A percentile compares a stretch with the other conserved stretches of the same genome.
These are phyloP conservation scores for Protodeltote pygarga DNA, from an alignment of 2,888 invertebrate species.

Conservation along the genomic window DNA sequence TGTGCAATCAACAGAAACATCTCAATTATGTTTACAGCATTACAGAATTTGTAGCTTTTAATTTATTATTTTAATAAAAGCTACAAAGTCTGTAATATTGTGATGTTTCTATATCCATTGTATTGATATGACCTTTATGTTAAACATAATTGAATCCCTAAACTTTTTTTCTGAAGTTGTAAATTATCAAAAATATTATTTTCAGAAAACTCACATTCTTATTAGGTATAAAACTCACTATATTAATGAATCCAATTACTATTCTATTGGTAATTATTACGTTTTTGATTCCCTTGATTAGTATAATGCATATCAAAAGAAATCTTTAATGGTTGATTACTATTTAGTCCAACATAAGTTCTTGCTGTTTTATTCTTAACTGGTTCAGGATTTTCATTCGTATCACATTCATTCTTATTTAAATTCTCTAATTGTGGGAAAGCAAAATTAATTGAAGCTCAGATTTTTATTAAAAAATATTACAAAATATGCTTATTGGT, in stretches of 20 bases:
- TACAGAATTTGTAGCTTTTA: too few species aligned
- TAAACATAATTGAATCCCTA: too few species aligned
- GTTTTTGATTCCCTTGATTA: slow-evolving; percentile 39
- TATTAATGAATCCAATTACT: slow-evolving; percentile 65
- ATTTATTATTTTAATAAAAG: background rate
- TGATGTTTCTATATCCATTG: too few species aligned
- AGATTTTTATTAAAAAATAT: too few species aligned
- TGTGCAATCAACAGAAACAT: slow-evolving; percentile 13
- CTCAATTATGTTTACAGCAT: too few species aligned
- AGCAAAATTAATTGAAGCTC: too few species aligned
- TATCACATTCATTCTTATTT: too few species aligned
- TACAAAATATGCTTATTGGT: too few species aligned
- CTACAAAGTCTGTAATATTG: too few species aligned
- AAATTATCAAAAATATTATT: background rate
- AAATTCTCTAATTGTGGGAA: too few species aligned
- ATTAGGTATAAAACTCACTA: slow-evolving; percentile 54
- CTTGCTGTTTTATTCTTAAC: background rate
- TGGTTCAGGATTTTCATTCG: background rate
- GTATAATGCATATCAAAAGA: slow-evolving; percentile 28
- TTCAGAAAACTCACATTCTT: slow-evolving; percentile 20
- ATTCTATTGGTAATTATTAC: slow-evolving; percentile 47
- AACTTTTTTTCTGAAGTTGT: too few species aligned
- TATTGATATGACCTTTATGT: too few species aligned
- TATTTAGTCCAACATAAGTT: slow-evolving; percentile 20
- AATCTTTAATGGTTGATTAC: slow-evolving; percentile 24